Percentiles rank a stretch among this genome's conserved stretches.
phyloP scores from a whole-genome alignment of 2,797 vertebrate species.

The Rhinatrema bivittatum region DNA sequence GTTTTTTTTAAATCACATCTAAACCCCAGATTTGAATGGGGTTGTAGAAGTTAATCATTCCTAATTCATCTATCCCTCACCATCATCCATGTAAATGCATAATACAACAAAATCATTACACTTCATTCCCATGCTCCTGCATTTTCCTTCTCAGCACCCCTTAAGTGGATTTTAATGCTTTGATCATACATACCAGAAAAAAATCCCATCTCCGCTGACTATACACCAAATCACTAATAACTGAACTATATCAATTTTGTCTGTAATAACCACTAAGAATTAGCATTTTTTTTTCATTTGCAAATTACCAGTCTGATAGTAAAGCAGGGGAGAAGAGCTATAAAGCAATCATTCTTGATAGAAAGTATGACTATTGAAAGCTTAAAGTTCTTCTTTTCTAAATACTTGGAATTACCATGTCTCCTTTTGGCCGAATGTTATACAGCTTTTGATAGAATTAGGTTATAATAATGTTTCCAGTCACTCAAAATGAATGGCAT shows the following conservation, averaged over 20 bases:
- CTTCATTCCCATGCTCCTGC: no score
- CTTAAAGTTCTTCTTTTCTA: constrained; percentile 8
- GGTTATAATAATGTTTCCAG: constrained; percentile 10
- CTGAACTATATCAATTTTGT: constrained; percentile 10
- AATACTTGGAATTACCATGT: constrained; percentile 12
- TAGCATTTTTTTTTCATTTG: constrained; percentile 17
- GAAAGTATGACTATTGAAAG: background rate
- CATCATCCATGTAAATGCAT: no score
- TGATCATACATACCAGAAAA: no score
- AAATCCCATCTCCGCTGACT: background rate
- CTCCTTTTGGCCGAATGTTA: constrained; percentile 37
- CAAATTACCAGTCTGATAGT: constrained; percentile 24
- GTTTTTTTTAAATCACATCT: no score
- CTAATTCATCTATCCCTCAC: no score
- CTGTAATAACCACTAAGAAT: constrained; percentile 22
- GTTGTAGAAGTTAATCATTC: no score
- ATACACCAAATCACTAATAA: constrained; percentile 13
- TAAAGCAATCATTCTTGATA: constrained; percentile 20
- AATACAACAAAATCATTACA: no score
- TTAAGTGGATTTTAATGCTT: no score
- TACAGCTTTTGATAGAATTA: constrained; percentile 24
- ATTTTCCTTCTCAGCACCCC: no score
- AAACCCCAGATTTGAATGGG: no score
- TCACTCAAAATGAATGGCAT: constrained; percentile 2
- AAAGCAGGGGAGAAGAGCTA: constrained; percentile 8